Evolutionary conservation across 1,140 invertebrate genomes (phyloP), one percentile per base, ranked within the genome.

Genomic region (Neodiprion pinetum): DNA sequence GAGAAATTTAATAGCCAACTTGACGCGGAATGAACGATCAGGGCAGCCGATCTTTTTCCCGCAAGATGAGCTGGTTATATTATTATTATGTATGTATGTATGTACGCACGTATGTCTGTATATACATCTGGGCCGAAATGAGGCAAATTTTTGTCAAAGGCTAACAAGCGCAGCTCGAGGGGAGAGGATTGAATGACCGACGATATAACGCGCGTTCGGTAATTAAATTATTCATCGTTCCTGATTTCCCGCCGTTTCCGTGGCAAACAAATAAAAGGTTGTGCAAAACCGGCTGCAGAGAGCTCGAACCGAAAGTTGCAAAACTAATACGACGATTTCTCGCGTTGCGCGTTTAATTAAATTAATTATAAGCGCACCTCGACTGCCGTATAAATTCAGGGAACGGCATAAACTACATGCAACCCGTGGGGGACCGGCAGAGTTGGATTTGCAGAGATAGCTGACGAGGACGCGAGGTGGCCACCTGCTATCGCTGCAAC

Each of bases 271-370:
- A 61, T 61, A 61, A 61, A 61, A 61, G 28, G 28, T 5, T 2
- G 28, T 61, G 53, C 53, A 61, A 40, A 40, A 40, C 28, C 28
- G 28, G 28, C 28, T 40, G 28, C n/a, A 61, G 76, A 67, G 78
- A 77, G 77, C 80, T 77, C 78, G 76, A 81, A 81, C 78, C 81
- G 83, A 88, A 88, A 88, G 85, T 88, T 88, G 81, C 81, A 79
- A 76, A 87, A 87, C 85, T 87, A 87, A 88, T 85, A 84, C 86
- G 82, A 88, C 85, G 84, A 86, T 87, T 88, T 87, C 88, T 86
- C 84, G 81, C 81, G 83, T 79, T 77, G 80, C 77, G 80, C 82
- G 85, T 88, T 88, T 88, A 88, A 88, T 88, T 88, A 88, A 88
- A 87, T 88, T 88, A 88, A 88, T 88, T 87, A 88, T 88, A 88